Conservation (phyloP, 2,888 invertebrate genomes). For the Cecidostiba fungosa region DNA sequence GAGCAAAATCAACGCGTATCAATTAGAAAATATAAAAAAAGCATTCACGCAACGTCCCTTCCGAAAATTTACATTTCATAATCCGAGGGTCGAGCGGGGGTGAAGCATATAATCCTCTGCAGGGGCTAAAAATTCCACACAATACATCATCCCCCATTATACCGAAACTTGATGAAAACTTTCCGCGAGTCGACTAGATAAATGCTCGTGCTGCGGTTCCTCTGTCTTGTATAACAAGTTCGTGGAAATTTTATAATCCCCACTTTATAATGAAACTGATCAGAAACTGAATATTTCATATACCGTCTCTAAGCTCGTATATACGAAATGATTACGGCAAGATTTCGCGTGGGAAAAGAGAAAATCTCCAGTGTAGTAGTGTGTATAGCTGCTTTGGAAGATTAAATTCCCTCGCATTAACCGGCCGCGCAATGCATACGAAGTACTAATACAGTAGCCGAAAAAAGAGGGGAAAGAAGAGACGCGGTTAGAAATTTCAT, state of each 20-base stretch:
- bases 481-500: conserved; percentile 17
- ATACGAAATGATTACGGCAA: conserved; percentile 31
- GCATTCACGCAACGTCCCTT: neutral
- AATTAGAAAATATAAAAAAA: neutral
- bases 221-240: conserved; percentile 11
- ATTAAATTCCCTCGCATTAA: conserved; percentile 43
- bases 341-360: conserved; percentile 11
- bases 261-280: conserved; percentile 39
- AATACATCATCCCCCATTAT: conserved; percentile 21
- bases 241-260: conserved; percentile 38
- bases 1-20: neutral
- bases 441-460: neutral
- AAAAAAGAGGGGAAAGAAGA: neutral
- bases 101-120: neutral
- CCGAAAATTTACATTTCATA: conserved; percentile 10
- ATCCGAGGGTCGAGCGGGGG: neutral
- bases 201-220: neutral
- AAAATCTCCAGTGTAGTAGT: neutral
- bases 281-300: conserved; percentile 36
- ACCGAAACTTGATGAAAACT: conserved; percentile 39
- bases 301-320: neutral
- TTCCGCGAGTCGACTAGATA: conserved; percentile 7
- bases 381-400: neutral
- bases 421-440: conserved; percentile 20
- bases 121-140: conserved; percentile 6